phyloP scores from a whole-genome alignment of 2,888 invertebrate species.

The Meganola albula region DNA sequence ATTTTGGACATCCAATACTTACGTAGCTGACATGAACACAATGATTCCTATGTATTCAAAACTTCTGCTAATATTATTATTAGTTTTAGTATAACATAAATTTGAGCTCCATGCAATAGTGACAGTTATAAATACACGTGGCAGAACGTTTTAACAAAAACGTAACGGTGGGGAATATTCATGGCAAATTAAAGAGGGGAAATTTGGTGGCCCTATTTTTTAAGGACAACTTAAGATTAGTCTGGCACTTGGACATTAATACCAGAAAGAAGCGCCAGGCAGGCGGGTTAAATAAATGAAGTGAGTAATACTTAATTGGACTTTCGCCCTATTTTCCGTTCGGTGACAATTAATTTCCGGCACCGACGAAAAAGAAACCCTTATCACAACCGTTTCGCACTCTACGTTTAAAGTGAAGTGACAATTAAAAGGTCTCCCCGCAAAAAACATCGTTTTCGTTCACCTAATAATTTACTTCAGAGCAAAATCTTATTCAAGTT shows the following conservation, averaged over 20 bases:
- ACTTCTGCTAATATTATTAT: too few species aligned
- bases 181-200: constrained; percentile 30
- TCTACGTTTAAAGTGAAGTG: constrained; percentile 55
- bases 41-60: too few species aligned
- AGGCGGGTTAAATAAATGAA: constrained; percentile 75
- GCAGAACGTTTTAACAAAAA: constrained; percentile 24
- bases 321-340: constrained; percentile 77
- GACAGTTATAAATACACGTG: constrained; percentile 11
- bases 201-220: constrained; percentile 33
- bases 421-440: constrained; percentile 50
- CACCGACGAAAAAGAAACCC: constrained; percentile 69
- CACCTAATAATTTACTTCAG: too few species aligned
- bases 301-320: constrained; percentile 77
- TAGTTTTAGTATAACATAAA: too few species aligned
- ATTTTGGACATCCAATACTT: too few species aligned
- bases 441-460: constrained; percentile 36
- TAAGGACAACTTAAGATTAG: constrained; percentile 51
- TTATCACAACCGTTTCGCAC: constrained; percentile 69
- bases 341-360: constrained; percentile 77
- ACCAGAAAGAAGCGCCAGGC: constrained; percentile 61
- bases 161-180: constrained; percentile 20
- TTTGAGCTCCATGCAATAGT: constrained; percentile 4
- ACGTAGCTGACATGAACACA: too few species aligned
- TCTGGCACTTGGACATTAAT: constrained; percentile 63
- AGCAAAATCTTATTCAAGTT: too few species aligned